phyloP scores from a whole-genome alignment of 2,797 vertebrate genomes.

The Phataginus tricuspis region DNA sequence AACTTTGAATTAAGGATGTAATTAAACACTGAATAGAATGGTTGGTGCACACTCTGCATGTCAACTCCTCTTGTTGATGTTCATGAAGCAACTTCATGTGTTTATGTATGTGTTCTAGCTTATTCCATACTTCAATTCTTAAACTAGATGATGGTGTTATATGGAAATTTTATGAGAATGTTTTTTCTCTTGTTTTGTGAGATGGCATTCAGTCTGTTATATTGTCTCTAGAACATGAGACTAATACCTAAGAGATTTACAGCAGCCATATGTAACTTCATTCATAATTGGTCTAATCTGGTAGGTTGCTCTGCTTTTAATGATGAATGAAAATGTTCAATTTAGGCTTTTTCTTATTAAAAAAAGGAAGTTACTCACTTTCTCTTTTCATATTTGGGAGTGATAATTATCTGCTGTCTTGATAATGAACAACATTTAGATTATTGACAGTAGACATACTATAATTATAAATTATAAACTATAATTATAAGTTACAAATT shows the following conservation, averaged over 20 bases:
- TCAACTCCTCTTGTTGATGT: not conserved
- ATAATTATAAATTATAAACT: constrained; percentile 49
- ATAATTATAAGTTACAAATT: constrained; percentile 30
- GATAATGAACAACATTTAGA: constrained; percentile 39
- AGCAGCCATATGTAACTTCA: constrained; percentile 61
- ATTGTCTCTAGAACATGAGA: constrained; percentile 68
- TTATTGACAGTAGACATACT: not conserved
- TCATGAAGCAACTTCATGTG: not conserved
- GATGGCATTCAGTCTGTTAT: constrained; percentile 67
- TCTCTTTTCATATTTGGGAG: constrained; percentile 31
- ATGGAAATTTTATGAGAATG: constrained; percentile 56
- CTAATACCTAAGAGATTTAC: constrained; percentile 74
- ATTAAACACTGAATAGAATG: constrained; percentile 68
- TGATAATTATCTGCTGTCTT: constrained; percentile 8
- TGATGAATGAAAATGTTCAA: constrained; percentile 64
- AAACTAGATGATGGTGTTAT: constrained; percentile 21
- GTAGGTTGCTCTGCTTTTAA: constrained; percentile 67
- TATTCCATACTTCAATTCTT: constrained; percentile 6
- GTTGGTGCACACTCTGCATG: constrained; percentile 59
- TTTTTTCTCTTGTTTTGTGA: constrained; percentile 64
- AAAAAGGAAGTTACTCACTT: constrained; percentile 37
- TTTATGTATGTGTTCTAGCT: not conserved
- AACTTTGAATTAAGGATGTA: constrained; percentile 77
- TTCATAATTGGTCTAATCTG: constrained; percentile 75
- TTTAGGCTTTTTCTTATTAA: constrained; percentile 9